Evolutionary conservation across 2,888 invertebrate genomes (phyloP).

Genomic region (Cheilosia scutellata): DNA sequence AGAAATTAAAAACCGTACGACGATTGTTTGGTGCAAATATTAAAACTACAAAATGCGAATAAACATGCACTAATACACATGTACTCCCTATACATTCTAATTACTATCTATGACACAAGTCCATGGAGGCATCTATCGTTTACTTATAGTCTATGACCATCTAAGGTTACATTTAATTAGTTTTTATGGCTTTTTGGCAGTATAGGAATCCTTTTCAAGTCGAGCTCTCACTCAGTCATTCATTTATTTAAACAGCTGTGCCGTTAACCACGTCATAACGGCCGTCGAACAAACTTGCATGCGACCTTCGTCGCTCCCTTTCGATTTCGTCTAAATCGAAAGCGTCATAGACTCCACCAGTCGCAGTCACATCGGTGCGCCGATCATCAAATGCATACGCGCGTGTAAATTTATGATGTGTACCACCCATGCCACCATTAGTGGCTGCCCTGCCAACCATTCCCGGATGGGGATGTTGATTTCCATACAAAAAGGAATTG

Average conservation of each 20-base stretch:
- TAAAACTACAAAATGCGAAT: constrained; percentile 60
- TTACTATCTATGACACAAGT: constrained; percentile 26
- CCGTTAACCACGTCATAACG: constrained; percentile 83
- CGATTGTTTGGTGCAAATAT: constrained; percentile 75
- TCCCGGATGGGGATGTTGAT: constrained; percentile 66
- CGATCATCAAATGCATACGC: constrained; percentile 81
- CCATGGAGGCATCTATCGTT: constrained; percentile 3
- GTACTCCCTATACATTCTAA: constrained; percentile 29
- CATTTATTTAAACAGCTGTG: constrained; percentile 80
- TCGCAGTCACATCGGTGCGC: constrained; percentile 77
- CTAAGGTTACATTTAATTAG: constrained; percentile 37
- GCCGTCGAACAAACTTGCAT: constrained; percentile 83
- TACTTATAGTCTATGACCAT: constrained; percentile 35
- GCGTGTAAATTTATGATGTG: constrained; percentile 80
- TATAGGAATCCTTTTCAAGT: constrained; percentile 35
- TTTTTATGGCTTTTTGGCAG: constrained; percentile 58
- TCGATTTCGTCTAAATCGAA: constrained; percentile 84
- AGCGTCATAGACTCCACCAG: constrained; percentile 76
- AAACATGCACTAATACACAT: constrained; percentile 33
- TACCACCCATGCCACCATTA: constrained; percentile 50
- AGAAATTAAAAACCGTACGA: constrained; percentile 63
- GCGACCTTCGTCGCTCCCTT: constrained; percentile 83
- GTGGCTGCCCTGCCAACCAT: constrained; percentile 57
- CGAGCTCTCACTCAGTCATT: background rate
- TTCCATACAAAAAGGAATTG: constrained; percentile 78